Evolutionary conservation across 2,113 vertebrate species (phyloP).

Genomic region (Hypocryptadius cinnamomeus): DNA sequence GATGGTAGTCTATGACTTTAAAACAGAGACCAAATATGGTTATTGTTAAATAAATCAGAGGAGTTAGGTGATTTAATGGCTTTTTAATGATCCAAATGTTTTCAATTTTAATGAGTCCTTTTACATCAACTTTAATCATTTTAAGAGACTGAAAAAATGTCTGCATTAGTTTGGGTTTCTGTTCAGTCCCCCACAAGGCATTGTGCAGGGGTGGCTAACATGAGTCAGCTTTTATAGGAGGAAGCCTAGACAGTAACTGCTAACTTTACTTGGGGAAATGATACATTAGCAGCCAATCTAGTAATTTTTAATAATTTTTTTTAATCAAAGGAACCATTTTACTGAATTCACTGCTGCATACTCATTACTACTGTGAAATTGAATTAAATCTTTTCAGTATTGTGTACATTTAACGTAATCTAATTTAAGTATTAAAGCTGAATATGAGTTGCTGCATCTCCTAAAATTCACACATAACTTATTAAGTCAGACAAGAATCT

Average conservation of each 20-base stretch:
- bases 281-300: neutral
- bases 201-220: constrained; percentile 58
- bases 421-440: neutral
- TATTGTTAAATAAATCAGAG: constrained; percentile 83
- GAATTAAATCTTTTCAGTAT: neutral
- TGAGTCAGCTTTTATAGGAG: constrained; percentile 40
- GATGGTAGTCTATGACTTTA: constrained; percentile 35
- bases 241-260: neutral
- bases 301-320: neutral
- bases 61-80: constrained; percentile 85
- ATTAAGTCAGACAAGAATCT: neutral
- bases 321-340: neutral
- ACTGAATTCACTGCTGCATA: neutral
- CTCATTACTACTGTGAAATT: neutral
- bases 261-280: constrained; percentile 26
- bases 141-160: constrained; percentile 87
- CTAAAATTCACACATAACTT: neutral
- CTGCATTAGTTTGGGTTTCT: constrained; percentile 90
- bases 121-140: constrained; percentile 91
- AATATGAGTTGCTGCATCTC: neutral
- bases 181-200: constrained; percentile 75
- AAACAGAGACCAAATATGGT: constrained; percentile 59
- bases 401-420: neutral
- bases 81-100: constrained; percentile 97
- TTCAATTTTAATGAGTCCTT: constrained; percentile 93